A percentile compares a stretch with the other conserved stretches of the same genome.
Conservation (phyloP, 2,113 vertebrate species). For the Lampris incognitus region DNA sequence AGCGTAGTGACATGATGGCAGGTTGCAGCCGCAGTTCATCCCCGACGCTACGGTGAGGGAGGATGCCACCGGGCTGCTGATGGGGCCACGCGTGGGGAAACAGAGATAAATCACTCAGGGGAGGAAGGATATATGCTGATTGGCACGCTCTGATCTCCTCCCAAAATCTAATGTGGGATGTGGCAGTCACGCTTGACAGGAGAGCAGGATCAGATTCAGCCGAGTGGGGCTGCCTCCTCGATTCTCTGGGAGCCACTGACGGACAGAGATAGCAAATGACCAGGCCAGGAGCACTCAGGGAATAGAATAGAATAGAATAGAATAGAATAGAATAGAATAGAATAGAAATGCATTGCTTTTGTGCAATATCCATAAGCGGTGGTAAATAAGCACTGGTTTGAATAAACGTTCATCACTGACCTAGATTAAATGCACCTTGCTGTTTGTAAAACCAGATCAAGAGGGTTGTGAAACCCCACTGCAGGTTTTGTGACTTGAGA, state of each 20-base stretch:
- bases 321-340: background rate
- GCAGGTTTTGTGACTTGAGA: constrained; percentile 8
- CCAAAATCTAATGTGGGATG: background rate
- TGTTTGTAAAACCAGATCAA: constrained; percentile 29
- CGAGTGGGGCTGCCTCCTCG: constrained; percentile 6
- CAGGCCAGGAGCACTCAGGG: background rate
- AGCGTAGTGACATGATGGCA: too few relatives aligned
- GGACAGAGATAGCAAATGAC: background rate
- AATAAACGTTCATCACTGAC: constrained; percentile 53
- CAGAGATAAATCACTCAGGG: background rate
- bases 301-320: background rate
- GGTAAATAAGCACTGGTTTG: constrained; percentile 23
- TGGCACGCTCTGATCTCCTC: constrained; percentile 5
- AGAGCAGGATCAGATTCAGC: constrained; percentile 7
- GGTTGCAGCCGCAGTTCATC: too few relatives aligned
- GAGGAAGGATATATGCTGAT: background rate
- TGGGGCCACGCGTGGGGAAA: background rate
- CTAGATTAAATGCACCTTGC: constrained; percentile 52
- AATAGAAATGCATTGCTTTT: background rate
- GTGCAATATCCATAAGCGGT: background rate
- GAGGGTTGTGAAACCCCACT: background rate
- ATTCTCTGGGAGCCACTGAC: background rate
- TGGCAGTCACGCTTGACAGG: constrained; percentile 7
- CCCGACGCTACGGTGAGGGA: background rate
- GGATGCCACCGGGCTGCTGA: background rate